Conservation (phyloP, 2,113 vertebrate species). For the Calonectris borealis region DNA sequence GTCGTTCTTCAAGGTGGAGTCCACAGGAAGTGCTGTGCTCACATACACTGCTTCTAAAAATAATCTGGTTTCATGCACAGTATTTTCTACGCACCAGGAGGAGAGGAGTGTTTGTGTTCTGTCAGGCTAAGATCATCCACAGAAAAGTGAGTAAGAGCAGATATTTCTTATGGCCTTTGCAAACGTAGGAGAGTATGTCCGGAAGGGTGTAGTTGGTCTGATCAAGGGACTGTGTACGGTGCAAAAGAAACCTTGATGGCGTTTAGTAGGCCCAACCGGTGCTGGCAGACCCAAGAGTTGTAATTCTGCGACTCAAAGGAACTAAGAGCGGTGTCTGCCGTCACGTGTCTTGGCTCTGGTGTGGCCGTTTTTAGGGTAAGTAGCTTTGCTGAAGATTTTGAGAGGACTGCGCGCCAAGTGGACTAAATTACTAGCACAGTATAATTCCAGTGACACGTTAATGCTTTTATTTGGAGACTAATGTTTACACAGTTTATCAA, state of each 20-base stretch:
- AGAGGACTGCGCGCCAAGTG: not conserved
- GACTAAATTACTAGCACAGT: not conserved
- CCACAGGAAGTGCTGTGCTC: constrained; percentile 61
- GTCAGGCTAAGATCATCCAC: not conserved
- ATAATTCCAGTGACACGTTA: not conserved
- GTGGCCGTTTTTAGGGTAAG: not conserved
- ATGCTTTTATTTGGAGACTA: not conserved
- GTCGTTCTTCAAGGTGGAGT: constrained; percentile 50
- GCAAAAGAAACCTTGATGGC: rapidly evolving
- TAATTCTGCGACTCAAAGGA: not conserved
- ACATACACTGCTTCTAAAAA: constrained; percentile 47
- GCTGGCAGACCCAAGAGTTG: not conserved
- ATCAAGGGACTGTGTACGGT: rapidly evolving
- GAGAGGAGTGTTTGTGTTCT: not conserved
- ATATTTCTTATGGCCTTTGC: rapidly evolving
- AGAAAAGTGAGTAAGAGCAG: not conserved
- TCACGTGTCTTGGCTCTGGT: not conserved
- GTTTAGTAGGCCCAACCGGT: rapidly evolving
- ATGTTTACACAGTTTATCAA: not conserved
- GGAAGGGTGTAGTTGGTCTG: rapidly evolving
- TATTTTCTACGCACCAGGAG: not conserved
- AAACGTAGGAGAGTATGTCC: not conserved
- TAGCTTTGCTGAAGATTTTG: constrained; percentile 26
- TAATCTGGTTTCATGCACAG: constrained; percentile 34
- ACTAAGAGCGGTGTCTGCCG: rapidly evolving